Base-by-base conservation (phyloP, 1,140 invertebrate genomes). In the Adoxophyes honmai region DNA sequence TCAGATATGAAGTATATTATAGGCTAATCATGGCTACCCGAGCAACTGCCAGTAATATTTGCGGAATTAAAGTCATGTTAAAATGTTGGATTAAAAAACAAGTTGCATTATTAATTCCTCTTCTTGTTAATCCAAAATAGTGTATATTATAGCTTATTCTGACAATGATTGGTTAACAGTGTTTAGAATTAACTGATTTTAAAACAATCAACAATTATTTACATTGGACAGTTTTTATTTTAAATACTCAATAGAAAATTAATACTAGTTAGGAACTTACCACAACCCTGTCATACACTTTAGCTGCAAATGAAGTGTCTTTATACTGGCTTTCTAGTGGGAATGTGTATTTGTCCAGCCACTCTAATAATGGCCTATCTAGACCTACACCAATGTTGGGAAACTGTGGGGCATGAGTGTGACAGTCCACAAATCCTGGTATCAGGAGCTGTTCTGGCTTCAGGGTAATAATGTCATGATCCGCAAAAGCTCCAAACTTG, bases 331-430 rank as follows among this genome's bases (percentile, higher is more conserved):
- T 91, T 78, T 98, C 97, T 34, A 95, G 85, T 2, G 96, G 96
- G 71, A 96, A 97, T 1, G 96, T 98, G 70, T 97, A 97, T n/a
- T 89, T 92, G 34, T 94, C 90, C 0, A 98, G 86, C 97, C 97
- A 98, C 55, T 96, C 93, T 0, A 98, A 82, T 8, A 98, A 86
- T 0, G 92, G 91, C 63, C 93, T 91, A 74, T 97, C 96, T 56
- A 96, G 91, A 0, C 95, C 96, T 8, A 96, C 72, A 5, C 96
- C 96, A 60, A 93, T 84, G 81, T 97, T 97, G 0, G 95, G 94
- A 68, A 95, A 94, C 85, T 98, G 97, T 1, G 95, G 94, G 0
- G 96, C 95, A 90, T 98, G 97, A 39, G 96, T 94, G 69, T 98
- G 97, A 9, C 94, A 94, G 79, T 98, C 97, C 3, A 97, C 91